Conservation (phyloP, 2,888 invertebrate species). For the Nipponacmea schrenckii region DNA sequence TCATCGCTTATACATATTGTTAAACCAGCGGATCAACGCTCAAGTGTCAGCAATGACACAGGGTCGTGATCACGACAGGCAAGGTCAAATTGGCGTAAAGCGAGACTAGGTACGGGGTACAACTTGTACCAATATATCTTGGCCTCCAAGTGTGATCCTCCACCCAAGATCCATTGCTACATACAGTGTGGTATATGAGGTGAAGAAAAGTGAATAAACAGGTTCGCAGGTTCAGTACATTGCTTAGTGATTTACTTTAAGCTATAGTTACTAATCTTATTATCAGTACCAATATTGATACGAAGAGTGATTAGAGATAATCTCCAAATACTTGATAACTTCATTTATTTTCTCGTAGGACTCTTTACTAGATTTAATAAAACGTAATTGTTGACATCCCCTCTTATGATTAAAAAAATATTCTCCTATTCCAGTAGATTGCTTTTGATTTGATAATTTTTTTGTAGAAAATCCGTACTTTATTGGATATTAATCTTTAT, state of each 20-base stretch:
- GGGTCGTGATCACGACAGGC: constrained; percentile 7
- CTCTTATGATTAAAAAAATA: too few relatives aligned
- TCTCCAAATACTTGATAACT: neutral
- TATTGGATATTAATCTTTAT: too few relatives aligned
- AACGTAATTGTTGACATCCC: too few relatives aligned
- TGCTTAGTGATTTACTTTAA: neutral
- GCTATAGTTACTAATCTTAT: neutral
- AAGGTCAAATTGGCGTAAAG: neutral
- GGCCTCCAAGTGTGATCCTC: neutral
- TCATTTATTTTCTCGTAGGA: neutral
- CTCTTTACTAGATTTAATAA: neutral
- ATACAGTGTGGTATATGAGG: neutral
- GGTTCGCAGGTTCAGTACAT: neutral
- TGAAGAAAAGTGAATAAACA: constrained; percentile 2
- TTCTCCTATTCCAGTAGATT: too few relatives aligned
- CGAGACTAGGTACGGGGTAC: too few relatives aligned
- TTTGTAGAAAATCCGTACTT: too few relatives aligned
- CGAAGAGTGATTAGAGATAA: too few relatives aligned
- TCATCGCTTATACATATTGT: constrained; percentile 4
- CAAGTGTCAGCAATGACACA: constrained; percentile 3
- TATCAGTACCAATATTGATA: neutral
- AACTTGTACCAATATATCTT: neutral
- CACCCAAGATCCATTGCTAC: neutral
- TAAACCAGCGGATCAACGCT: constrained; percentile 1
- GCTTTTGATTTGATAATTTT: too few relatives aligned